Percentiles rank a stretch among this genome's conserved stretches.
Conservation (phyloP, 2,888 invertebrate species). For the Ochropleura plecta region DNA sequence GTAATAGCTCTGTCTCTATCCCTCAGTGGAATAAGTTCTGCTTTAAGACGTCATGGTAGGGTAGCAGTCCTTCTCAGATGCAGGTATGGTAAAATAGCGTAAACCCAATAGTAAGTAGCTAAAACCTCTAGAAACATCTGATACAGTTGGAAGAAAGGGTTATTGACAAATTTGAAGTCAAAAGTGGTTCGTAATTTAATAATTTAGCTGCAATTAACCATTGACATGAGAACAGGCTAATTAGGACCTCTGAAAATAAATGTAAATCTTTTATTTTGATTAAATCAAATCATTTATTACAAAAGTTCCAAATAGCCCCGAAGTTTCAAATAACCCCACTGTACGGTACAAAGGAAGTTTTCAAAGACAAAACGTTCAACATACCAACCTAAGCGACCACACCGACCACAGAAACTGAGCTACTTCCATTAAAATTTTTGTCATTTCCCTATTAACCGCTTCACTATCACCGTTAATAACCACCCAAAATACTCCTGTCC, state of each 20-base stretch:
- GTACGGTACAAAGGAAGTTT: no score
- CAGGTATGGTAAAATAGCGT: neutral
- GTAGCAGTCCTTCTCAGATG: neutral
- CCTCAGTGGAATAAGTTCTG: no score
- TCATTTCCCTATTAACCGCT: neutral
- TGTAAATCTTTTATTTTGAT: no score
- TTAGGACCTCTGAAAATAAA: no score
- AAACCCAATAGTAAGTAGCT: no score
- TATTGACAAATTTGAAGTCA: neutral
- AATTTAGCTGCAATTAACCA: no score
- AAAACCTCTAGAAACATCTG: neutral
- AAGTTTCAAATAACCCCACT: no score
- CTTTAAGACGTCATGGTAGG: no score
- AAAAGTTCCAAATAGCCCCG: no score
- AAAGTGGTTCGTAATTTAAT: neutral
- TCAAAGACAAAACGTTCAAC: neutral
- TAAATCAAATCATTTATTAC: no score
- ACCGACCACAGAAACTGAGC: neutral
- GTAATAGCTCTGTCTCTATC: no score
- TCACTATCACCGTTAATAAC: constrained; percentile 7
- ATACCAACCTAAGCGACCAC: neutral
- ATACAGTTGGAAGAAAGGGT: neutral
- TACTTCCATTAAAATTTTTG: constrained; percentile 6
- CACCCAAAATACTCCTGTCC: neutral
- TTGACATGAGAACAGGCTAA: no score